These are phyloP conservation scores for Candoia aspera DNA, from an alignment of 2,113 vertebrate species.

Conservation along the genomic window DNA sequence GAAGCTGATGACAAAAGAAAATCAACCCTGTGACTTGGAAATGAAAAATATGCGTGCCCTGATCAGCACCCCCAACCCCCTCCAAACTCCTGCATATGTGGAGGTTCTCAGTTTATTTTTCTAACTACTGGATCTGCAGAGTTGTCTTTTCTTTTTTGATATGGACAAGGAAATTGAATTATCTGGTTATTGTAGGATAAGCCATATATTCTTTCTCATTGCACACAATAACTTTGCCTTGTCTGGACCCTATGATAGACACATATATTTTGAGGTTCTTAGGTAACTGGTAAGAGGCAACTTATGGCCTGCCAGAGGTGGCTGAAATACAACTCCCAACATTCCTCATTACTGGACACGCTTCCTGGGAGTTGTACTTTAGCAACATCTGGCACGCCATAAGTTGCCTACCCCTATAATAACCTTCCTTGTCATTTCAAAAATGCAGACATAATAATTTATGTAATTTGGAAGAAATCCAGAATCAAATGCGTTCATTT, in stretches of 20 bases:
- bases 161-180: not conserved
- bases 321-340: not conserved
- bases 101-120: not conserved
- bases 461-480: not conserved
- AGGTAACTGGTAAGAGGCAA: not conserved
- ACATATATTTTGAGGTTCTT: not conserved
- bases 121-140: no score
- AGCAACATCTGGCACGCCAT: not conserved
- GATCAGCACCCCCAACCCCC: not conserved
- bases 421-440: not conserved
- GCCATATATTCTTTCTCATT: not conserved
- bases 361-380: not conserved
- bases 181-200: not conserved
- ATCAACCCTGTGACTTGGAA: slow-evolving; percentile 18
- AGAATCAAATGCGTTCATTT: not conserved
- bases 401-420: not conserved
- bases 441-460: not conserved
- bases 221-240: not conserved
- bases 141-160: not conserved
- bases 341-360: not conserved
- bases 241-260: not conserved
- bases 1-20: slow-evolving; percentile 44
- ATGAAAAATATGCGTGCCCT: not conserved
- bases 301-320: not conserved
- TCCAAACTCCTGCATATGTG: not conserved